A percentile compares a stretch with the other conserved stretches of the same genome.
phyloP scores from a whole-genome alignment of 2,797 vertebrate genomes.

The Sphenodon punctatus region DNA sequence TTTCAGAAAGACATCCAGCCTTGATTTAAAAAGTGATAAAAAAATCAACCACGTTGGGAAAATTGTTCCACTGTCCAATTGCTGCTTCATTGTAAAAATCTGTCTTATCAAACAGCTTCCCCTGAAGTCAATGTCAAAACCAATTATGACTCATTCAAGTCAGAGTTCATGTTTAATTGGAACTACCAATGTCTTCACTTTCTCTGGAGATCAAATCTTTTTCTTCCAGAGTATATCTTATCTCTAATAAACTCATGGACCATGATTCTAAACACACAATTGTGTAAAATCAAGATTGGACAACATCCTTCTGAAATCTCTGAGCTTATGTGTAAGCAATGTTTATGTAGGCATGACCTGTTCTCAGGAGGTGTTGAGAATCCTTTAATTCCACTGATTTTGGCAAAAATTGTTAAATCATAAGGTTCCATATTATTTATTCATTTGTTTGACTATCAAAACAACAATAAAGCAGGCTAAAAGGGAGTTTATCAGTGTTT shows the following conservation, averaged over 20 bases:
- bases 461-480: background rate
- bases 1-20: too few relatives aligned
- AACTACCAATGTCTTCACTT: background rate
- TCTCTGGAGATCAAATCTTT: background rate
- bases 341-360: too few relatives aligned
- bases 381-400: rapidly evolving
- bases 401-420: background rate
- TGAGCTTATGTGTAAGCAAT: too few relatives aligned
- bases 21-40: too few relatives aligned
- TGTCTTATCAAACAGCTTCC: background rate
- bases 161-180: background rate
- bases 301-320: too few relatives aligned
- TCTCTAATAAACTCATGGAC: background rate
- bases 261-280: too few relatives aligned
- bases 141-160: background rate
- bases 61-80: too few relatives aligned
- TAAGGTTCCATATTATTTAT: background rate
- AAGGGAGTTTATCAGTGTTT: background rate
- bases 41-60: too few relatives aligned
- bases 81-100: too few relatives aligned
- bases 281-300: too few relatives aligned
- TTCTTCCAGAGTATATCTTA: background rate
- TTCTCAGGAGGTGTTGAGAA: background rate
- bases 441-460: background rate
- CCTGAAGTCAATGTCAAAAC: background rate